Evolutionary conservation across 2,797 vertebrate species (phyloP).

Genomic region (Yasuhikotakia modesta): DNA sequence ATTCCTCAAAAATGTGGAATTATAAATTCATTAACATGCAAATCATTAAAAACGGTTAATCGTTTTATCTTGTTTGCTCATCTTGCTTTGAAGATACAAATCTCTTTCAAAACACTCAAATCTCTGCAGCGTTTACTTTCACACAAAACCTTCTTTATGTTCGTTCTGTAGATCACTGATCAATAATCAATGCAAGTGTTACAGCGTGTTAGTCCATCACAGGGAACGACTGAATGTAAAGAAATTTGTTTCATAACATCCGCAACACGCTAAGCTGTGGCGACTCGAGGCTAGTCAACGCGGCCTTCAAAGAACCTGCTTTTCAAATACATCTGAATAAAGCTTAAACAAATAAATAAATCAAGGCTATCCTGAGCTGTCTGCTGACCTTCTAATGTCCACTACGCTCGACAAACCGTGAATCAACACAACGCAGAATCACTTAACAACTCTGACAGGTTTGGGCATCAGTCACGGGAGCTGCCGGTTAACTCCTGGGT

Average conservation of each 20-base stretch:
- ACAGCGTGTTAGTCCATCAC: conserved; percentile 57
- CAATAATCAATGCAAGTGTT: conserved; percentile 75
- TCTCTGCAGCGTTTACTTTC: neutral
- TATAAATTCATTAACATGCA: conserved; percentile 7
- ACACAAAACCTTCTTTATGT: neutral
- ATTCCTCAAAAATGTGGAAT: neutral
- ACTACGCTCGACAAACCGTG: conserved; percentile 66
- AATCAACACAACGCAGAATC: conserved; percentile 72
- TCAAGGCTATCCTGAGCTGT: conserved; percentile 22
- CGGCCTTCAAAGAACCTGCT: conserved; percentile 2
- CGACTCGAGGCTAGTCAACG: neutral
- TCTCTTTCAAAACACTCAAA: neutral
- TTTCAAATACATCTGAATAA: conserved; percentile 71
- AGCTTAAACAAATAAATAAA: conserved; percentile 6
- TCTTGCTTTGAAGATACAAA: conserved; percentile 9
- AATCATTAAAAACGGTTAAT: neutral
- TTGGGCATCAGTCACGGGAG: conserved; percentile 74
- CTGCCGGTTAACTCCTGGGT: conserved; percentile 64
- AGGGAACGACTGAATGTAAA: neutral
- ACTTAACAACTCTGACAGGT: conserved; percentile 76
- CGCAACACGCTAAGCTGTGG: conserved; percentile 55
- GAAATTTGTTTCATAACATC: conserved; percentile 72
- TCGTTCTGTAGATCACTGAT: conserved; percentile 57
- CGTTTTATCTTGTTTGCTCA: neutral
- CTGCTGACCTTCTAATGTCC: conserved; percentile 48